Conservation (phyloP, 2,797 vertebrate species). For the Coregonus sp. region DNA sequence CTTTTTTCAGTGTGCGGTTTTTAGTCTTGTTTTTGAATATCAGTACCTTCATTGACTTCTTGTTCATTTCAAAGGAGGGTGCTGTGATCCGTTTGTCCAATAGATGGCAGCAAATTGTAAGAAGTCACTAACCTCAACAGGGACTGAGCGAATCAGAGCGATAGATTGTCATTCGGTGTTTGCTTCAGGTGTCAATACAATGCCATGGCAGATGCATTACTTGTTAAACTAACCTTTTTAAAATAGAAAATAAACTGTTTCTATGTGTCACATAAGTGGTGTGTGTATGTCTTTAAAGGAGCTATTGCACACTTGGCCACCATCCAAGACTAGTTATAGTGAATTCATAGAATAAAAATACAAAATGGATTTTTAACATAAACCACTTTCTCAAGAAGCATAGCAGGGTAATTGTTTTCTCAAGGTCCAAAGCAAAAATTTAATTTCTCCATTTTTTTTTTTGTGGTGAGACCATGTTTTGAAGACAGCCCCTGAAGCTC, state of each 20-base stretch:
- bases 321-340: neutral
- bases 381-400: neutral
- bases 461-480: neutral
- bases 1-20: neutral
- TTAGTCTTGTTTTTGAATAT: neutral
- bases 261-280: neutral
- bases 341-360: neutral
- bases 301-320: neutral
- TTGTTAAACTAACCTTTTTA: neutral
- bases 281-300: neutral
- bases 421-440: neutral
- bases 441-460: neutral
- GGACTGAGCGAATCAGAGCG: too few relatives aligned
- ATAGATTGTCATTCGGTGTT: neutral
- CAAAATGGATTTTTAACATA: too few relatives aligned
- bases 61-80: neutral
- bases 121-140: conserved; percentile 9
- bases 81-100: conserved; percentile 47
- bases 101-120: conserved; percentile 68
- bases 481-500: neutral
- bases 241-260: neutral
- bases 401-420: neutral
- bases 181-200: neutral
- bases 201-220: neutral
- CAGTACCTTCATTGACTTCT: neutral